Evolutionary conservation across 2,888 invertebrate genomes (phyloP).

Genomic region (Drosophila helvetica): DNA sequence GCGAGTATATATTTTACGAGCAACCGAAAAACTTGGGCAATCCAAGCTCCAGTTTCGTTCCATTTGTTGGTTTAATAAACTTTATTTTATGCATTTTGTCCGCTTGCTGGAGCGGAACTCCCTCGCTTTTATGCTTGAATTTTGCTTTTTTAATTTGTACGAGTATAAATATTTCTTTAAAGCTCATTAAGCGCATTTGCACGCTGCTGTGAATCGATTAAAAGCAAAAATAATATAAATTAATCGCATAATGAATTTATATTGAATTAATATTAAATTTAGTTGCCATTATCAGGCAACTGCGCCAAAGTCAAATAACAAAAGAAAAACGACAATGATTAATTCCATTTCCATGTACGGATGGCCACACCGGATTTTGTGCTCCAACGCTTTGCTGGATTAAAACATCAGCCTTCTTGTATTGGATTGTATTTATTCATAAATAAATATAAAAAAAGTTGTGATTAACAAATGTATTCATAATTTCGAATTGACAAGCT

Average conservation of each 20-base stretch:
- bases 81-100: conserved; percentile 38
- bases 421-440: no score
- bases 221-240: conserved; percentile 52
- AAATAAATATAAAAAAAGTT: conserved; percentile 46
- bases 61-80: conserved; percentile 53
- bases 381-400: conserved; percentile 60
- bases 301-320: conserved; percentile 57
- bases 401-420: no score
- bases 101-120: background rate
- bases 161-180: conserved; percentile 39
- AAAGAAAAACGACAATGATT: conserved; percentile 54
- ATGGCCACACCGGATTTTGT: conserved; percentile 14
- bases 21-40: conserved; percentile 33
- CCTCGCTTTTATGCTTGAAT: conserved; percentile 8
- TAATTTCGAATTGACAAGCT: conserved; percentile 6
- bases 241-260: conserved; percentile 62
- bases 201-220: conserved; percentile 57
- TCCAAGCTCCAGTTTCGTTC: conserved; percentile 10
- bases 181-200: conserved; percentile 68
- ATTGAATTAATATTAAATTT: conserved; percentile 71
- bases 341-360: conserved; percentile 68
- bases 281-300: conserved; percentile 31
- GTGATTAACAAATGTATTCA: background rate
- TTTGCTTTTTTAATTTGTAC: conserved; percentile 30
- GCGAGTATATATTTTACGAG: conserved; percentile 16